Conservation (phyloP, 1,140 invertebrate species). For the Aethina tumida region DNA sequence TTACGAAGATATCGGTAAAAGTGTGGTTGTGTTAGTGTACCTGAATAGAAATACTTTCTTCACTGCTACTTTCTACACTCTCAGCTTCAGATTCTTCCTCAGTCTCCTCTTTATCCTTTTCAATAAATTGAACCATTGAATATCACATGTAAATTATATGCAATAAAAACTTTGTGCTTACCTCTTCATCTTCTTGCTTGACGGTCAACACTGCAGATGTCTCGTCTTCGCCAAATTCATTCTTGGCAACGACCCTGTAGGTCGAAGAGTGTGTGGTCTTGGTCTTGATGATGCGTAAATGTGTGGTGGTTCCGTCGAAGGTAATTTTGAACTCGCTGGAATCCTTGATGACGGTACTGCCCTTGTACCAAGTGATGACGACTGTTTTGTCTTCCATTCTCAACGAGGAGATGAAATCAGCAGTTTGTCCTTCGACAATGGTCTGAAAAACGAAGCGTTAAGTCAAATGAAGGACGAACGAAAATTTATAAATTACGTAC, state of each 20-base stretch:
- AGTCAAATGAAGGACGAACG: neutral
- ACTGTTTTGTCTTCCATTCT: constrained; percentile 64
- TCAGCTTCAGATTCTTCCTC: constrained; percentile 10
- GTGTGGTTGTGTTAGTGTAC: constrained; percentile 10
- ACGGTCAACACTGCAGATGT: constrained; percentile 66
- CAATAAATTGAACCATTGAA: neutral
- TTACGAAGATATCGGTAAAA: constrained; percentile 1
- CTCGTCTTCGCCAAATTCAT: constrained; percentile 76
- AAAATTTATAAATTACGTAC: constrained; percentile 41
- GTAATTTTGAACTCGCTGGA: constrained; percentile 55
- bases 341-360: constrained; percentile 60
- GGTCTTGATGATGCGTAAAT: constrained; percentile 59
- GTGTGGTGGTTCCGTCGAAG: constrained; percentile 74
- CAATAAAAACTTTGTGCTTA: constrained; percentile 4
- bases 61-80: constrained; percentile 12
- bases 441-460: constrained; percentile 39
- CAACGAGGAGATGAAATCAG: constrained; percentile 65
- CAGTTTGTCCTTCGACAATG: constrained; percentile 63
- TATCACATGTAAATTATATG: neutral
- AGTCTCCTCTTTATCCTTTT: constrained; percentile 28
- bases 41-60: constrained; percentile 18
- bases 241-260: constrained; percentile 71
- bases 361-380: constrained; percentile 80
- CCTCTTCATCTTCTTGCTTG: constrained; percentile 38
- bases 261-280: constrained; percentile 60